These are phyloP conservation scores for Osmoderma eremita DNA, from an alignment of 2,888 invertebrate genomes.

Conservation along the genomic window DNA sequence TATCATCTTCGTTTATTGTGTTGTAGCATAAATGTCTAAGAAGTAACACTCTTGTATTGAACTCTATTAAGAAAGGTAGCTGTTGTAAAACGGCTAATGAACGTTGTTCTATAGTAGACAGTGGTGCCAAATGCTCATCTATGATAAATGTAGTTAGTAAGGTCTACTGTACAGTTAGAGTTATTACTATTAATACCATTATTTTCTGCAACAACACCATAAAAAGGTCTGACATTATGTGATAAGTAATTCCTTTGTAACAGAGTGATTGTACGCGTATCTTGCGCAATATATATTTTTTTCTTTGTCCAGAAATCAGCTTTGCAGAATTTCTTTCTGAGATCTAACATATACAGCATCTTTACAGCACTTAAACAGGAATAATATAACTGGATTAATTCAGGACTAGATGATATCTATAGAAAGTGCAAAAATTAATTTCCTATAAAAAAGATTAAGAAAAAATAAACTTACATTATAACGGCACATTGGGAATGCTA, in stretches of 20 bases:
- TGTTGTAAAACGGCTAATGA: slow-evolving; percentile 89
- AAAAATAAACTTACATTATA: slow-evolving; percentile 54
- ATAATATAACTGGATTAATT: slow-evolving; percentile 60
- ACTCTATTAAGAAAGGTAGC: slow-evolving; percentile 94
- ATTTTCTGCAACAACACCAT: slow-evolving; percentile 54
- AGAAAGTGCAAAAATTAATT: slow-evolving; percentile 7
- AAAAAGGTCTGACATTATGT: slow-evolving; percentile 58
- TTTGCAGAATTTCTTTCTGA: slow-evolving; percentile 79
- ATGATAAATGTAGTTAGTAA: slow-evolving; percentile 43
- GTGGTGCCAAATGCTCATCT: slow-evolving; percentile 82
- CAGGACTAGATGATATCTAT: slow-evolving; percentile 56
- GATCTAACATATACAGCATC: slow-evolving; percentile 83
- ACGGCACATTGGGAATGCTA: slow-evolving; percentile 63
- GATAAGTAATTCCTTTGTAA: slow-evolving; percentile 60
- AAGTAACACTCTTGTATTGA: slow-evolving; percentile 88
- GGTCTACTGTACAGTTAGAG: not conserved
- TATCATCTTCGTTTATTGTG: slow-evolving; percentile 58
- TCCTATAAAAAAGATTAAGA: not conserved
- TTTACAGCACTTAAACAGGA: slow-evolving; percentile 60
- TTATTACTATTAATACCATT: slow-evolving; percentile 2
- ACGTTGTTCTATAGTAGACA: slow-evolving; percentile 88
- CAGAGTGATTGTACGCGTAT: slow-evolving; percentile 49
- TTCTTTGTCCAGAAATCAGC: slow-evolving; percentile 61
- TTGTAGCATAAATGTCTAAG: slow-evolving; percentile 75
- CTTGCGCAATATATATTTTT: slow-evolving; percentile 61